Evolutionary conservation across 2,113 vertebrate genomes (phyloP), one percentile per base, ranked within the genome.

Genomic region (Tursiops truncatus): DNA sequence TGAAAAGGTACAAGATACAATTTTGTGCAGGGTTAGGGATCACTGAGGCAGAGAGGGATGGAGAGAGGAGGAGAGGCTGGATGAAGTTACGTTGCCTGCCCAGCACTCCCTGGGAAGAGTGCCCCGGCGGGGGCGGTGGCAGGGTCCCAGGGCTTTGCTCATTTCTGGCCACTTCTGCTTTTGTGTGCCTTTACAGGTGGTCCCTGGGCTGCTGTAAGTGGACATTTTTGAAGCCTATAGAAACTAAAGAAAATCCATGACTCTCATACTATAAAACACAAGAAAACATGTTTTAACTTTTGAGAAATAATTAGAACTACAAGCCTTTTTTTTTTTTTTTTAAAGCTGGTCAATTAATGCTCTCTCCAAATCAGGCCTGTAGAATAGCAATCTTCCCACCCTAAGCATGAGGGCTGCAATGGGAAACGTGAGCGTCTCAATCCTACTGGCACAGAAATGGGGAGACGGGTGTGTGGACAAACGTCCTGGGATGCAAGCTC

Each of bases 41-140:
- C 8, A 7, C 5, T 1, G 1, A 13, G 60, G 31, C 0, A 0
- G 5, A 70, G 38, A 25, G 6, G 13, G 20, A 7, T 3, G 4
- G 1, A 14, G 44, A 2, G 8, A 0, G 1, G 17, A 5, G 9
- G 5, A n/a, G 44, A 2, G 58, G 5, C 13, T 17, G 15, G 28
- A 31, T 4, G 25, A 60, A 33, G 4, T 18, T 2, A 0, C 38
- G 31, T 17, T 23, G 15, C 17, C 21, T 20, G 17, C 31, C 23
- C 17, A 0, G 12, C 28, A 6, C 1, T 4, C n/a, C 36, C 41
- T 12, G 44, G 44, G 14, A 4, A 36, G 11, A 2, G 7, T 0
- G 18, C 1, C 4, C 2, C 0, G 0, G 8, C 14, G 20, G 20
- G 33, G 14, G 15, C 8, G 1, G 62, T 10, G 26, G 4, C 3